phyloP scores from a whole-genome alignment of 2,113 vertebrate genomes.

The Ophthalmolycus amberensis region DNA sequence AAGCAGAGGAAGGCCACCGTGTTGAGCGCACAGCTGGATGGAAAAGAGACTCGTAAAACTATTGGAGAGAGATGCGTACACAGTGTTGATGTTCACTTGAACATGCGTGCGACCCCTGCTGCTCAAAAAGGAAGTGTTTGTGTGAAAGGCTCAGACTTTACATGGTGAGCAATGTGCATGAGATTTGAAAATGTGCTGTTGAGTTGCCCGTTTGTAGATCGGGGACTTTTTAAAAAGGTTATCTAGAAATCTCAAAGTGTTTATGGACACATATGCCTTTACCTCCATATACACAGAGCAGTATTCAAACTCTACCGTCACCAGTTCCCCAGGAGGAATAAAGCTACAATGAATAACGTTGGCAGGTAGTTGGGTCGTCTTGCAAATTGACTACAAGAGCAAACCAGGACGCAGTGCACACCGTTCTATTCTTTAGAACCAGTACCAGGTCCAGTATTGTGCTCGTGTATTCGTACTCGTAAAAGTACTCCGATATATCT shows the following conservation, averaged over 20 bases:
- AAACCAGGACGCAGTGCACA: not conserved
- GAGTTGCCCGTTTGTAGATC: not conserved
- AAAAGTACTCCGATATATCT: too few species aligned
- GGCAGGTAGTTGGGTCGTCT: not conserved
- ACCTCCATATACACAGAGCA: not conserved
- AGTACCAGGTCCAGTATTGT: too few species aligned
- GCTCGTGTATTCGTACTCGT: too few species aligned
- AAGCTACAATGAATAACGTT: conserved; percentile 4
- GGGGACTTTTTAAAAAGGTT: conserved; percentile 6
- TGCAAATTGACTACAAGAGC: not conserved
- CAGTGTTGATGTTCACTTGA: conserved; percentile 15
- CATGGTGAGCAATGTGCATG: conserved; percentile 14
- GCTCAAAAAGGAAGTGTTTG: conserved; percentile 54
- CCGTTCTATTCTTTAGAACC: not conserved
- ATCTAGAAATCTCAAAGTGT: conserved; percentile 1
- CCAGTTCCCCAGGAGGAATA: not conserved
- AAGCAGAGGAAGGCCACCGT: conserved; percentile 38
- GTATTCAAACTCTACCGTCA: not conserved
- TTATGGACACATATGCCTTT: not conserved
- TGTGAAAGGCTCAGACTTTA: conserved; percentile 21
- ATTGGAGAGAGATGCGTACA: conserved; percentile 27
- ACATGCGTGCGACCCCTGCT: not conserved
- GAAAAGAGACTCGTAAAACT: conserved; percentile 43
- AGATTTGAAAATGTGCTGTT: not conserved
- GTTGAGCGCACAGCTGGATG: conserved; percentile 14